Evolutionary conservation across 1,140 invertebrate species (phyloP).

Genomic region (Drosophila malerkotliana): DNA sequence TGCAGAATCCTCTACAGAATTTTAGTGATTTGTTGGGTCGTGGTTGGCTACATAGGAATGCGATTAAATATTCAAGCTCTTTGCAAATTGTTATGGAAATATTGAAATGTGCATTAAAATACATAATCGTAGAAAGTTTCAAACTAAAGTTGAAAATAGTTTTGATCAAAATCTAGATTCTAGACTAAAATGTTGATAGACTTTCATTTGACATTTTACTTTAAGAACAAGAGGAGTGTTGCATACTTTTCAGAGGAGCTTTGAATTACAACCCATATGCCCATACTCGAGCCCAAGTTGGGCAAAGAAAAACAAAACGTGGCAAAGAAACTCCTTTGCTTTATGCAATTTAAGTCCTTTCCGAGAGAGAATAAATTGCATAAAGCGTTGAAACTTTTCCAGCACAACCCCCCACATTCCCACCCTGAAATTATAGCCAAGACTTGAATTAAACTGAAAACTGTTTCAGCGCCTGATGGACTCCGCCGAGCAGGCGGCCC

Average conservation of each 20-base stretch:
- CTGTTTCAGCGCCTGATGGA: constrained; percentile 91
- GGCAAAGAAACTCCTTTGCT: constrained; percentile 61
- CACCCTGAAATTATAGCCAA: constrained; percentile 14
- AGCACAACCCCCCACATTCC: constrained; percentile 5
- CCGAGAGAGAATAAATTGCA: constrained; percentile 70
- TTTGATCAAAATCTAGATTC: too few species aligned
- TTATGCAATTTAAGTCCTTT: constrained; percentile 72
- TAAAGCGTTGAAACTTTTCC: constrained; percentile 64
- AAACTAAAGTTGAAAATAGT: neutral
- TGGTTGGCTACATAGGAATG: constrained; percentile 9
- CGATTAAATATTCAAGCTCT: constrained; percentile 12
- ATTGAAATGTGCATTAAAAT: neutral
- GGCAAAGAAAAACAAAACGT: constrained; percentile 4
- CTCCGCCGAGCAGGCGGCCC: constrained; percentile 92
- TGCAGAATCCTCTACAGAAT: constrained; percentile 23
- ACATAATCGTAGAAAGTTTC: neutral
- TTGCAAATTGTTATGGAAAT: neutral
- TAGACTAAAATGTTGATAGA: neutral
- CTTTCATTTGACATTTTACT: neutral
- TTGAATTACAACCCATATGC: constrained; percentile 40
- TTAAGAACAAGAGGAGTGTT: neutral
- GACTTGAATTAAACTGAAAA: constrained; percentile 9
- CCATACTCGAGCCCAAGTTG: constrained; percentile 24
- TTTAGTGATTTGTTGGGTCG: constrained; percentile 23
- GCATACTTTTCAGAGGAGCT: neutral